These are phyloP conservation scores for Harpegnathos saltator DNA, from an alignment of 1,140 invertebrate species.

Conservation along the genomic window DNA sequence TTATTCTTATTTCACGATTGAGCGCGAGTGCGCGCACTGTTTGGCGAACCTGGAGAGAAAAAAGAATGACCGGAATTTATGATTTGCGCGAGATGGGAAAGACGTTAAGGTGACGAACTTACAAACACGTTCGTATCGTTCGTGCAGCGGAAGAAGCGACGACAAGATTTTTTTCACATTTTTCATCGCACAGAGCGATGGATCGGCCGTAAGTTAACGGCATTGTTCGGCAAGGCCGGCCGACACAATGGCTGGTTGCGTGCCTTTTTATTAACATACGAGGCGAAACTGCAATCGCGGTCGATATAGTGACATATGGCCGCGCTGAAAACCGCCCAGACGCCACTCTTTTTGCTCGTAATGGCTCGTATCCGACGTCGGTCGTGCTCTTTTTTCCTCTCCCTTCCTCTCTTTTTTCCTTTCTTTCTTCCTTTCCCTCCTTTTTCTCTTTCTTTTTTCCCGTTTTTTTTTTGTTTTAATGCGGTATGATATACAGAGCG, in stretches of 20 bases:
- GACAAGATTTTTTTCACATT: slow-evolving; percentile 54
- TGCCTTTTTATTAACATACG: slow-evolving; percentile 61
- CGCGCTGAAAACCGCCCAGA: slow-evolving; percentile 46
- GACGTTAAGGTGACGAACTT: neutral
- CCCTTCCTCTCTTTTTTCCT: too few species aligned
- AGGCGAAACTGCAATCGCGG: slow-evolving; percentile 54
- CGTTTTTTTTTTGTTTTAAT: slow-evolving; percentile 6
- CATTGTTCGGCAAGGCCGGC: slow-evolving; percentile 41
- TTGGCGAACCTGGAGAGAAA: slow-evolving; percentile 13
- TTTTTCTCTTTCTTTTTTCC: neutral
- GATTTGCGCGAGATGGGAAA: slow-evolving; percentile 18
- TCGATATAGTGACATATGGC: slow-evolving; percentile 59
- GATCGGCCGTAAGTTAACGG: slow-evolving; percentile 47
- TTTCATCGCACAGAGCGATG: neutral
- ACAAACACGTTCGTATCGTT: slow-evolving; percentile 19
- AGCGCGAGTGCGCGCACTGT: too few species aligned
- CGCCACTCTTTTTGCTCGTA: slow-evolving; percentile 42
- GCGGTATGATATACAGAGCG: slow-evolving; percentile 41
- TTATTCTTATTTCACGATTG: slow-evolving; percentile 10
- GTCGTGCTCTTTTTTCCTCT: slow-evolving; percentile 42
- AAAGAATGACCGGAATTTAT: slow-evolving; percentile 32
- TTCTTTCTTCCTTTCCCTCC: neutral
- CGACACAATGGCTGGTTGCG: slow-evolving; percentile 45
- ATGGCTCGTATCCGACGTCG: slow-evolving; percentile 58
- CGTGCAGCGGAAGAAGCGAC: slow-evolving; percentile 23